Percentiles rank a stretch among this genome's conserved stretches.
Evolutionary conservation across 2,113 vertebrate genomes (phyloP).

Genomic region (Ciconia boyciana): DNA sequence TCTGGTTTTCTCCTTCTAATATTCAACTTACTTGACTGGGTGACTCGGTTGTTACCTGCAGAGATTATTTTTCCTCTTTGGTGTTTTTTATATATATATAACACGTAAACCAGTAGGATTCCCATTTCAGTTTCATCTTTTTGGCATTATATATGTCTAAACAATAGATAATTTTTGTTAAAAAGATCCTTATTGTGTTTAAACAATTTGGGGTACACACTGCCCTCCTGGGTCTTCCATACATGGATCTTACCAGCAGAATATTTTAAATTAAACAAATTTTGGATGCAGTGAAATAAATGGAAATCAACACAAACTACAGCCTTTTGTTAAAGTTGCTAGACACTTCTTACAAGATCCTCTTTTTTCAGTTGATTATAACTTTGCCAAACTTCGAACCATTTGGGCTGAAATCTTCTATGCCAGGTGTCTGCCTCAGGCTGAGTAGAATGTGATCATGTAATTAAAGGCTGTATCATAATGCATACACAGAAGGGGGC

Average conservation of each 20-base stretch:
- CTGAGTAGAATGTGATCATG: conserved; percentile 28
- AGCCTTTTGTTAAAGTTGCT: not conserved
- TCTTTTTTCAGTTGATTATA: not conserved
- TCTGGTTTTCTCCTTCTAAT: not conserved
- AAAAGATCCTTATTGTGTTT: not conserved
- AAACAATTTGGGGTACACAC: not conserved
- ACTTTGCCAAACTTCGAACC: conserved; percentile 16
- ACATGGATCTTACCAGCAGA: not conserved
- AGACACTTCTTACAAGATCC: not conserved
- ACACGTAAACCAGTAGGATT: not conserved
- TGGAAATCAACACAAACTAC: not conserved
- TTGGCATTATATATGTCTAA: not conserved
- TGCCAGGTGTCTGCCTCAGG: conserved; percentile 58
- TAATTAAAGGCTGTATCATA: conserved; percentile 58
- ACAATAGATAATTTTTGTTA: not conserved
- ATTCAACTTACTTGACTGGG: not conserved
- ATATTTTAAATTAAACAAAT: not conserved
- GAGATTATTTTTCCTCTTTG: not conserved
- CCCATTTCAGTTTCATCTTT: not conserved
- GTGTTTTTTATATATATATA: not conserved
- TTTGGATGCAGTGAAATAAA: not conserved
- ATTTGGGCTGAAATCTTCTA: conserved; percentile 33
- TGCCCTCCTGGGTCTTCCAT: not conserved
- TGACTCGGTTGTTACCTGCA: not conserved
- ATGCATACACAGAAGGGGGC: conserved; percentile 33